Percentiles rank a stretch among this genome's conserved stretches.
Evolutionary conservation across 2,888 invertebrate species (phyloP).

Genomic region (Tridacna gigas): DNA sequence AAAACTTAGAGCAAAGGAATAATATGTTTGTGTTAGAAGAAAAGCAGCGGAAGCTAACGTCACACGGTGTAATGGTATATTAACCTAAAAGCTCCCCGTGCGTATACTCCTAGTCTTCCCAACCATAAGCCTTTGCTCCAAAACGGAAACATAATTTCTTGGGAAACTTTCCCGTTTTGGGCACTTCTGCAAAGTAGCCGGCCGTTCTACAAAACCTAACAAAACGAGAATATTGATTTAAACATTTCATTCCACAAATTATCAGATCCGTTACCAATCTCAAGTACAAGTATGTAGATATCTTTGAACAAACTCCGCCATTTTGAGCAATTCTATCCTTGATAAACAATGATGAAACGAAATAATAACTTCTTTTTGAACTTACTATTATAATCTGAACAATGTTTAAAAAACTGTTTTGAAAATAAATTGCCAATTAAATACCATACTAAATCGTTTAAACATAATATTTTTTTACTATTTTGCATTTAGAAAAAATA

Average conservation of each 20-base stretch:
- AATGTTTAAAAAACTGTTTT: too few relatives aligned
- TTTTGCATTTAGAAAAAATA: too few relatives aligned
- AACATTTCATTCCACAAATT: constrained; percentile 3
- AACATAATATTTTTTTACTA: too few relatives aligned
- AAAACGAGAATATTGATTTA: constrained; percentile 21
- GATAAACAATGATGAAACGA: too few relatives aligned
- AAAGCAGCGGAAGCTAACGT: constrained; percentile 42
- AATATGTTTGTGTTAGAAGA: constrained; percentile 24
- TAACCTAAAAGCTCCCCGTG: constrained; percentile 71
- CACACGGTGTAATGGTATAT: constrained; percentile 61
- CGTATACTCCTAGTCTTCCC: constrained; percentile 83
- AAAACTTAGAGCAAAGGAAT: neutral
- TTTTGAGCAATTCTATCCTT: too few relatives aligned
- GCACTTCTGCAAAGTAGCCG: constrained; percentile 78
- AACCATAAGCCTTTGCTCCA: constrained; percentile 90
- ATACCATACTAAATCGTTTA: too few relatives aligned
- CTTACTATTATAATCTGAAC: too few relatives aligned
- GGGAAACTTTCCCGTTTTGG: constrained; percentile 78
- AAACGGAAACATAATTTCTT: constrained; percentile 83
- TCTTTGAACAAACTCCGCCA: too few relatives aligned
- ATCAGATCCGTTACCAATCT: too few relatives aligned
- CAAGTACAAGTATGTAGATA: too few relatives aligned
- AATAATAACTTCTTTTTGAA: too few relatives aligned
- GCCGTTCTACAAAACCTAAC: constrained; percentile 78
- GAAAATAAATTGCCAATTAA: too few relatives aligned